Evolutionary conservation across 2,113 vertebrate genomes (phyloP).

Genomic region (Formicarius rufipectus): DNA sequence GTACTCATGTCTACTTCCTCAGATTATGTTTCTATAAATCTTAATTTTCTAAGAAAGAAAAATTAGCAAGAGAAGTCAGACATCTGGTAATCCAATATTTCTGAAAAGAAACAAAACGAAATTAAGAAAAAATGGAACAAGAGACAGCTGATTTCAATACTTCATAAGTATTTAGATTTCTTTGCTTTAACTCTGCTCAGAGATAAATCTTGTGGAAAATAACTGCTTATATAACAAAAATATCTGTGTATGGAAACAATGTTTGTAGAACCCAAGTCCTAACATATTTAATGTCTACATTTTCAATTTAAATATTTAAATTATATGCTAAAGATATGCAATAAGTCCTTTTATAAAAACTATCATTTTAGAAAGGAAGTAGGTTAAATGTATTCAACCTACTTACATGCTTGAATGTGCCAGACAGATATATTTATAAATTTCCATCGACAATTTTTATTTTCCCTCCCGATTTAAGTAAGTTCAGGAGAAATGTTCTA

Average conservation of each 20-base stretch:
- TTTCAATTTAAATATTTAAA: not conserved
- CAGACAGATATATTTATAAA: not conserved
- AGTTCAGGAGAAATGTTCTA: not conserved
- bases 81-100: not conserved
- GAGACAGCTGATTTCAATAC: not conserved
- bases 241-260: not conserved
- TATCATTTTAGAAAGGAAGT: not conserved
- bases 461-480: fast-evolving
- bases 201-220: not conserved
- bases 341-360: not conserved
- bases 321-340: not conserved
- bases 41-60: not conserved
- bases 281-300: not conserved
- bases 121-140: not conserved
- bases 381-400: not conserved
- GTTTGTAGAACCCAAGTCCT: not conserved
- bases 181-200: not conserved
- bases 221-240: not conserved
- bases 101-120: not conserved
- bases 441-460: not conserved
- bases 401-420: not conserved
- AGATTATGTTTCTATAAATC: not conserved
- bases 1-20: not conserved
- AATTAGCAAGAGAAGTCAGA: not conserved
- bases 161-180: not conserved